Evolutionary conservation across 2,113 vertebrate genomes (phyloP).

Genomic region (Zosterops lateralis): DNA sequence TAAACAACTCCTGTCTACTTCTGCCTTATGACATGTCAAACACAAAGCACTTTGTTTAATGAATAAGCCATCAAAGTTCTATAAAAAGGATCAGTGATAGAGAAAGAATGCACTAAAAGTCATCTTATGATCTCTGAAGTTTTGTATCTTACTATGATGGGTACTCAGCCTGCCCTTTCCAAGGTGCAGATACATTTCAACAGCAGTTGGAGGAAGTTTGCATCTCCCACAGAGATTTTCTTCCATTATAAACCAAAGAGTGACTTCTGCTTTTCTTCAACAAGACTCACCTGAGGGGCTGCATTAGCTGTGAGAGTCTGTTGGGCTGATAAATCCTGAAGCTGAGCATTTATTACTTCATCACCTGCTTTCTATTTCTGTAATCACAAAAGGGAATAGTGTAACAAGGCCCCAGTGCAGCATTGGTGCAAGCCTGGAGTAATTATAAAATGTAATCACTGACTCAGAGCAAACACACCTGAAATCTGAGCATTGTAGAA

Average conservation of each 20-base stretch:
- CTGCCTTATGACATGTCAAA: neutral
- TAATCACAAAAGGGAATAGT: neutral
- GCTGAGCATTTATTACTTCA: constrained; percentile 15
- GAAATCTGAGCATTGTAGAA: neutral
- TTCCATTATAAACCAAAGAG: neutral
- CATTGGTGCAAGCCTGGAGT: neutral
- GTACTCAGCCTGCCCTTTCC: neutral
- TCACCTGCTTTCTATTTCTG: neutral
- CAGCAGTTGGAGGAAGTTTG: too few relatives aligned
- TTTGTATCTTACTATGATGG: neutral
- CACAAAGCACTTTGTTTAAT: neutral
- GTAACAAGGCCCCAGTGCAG: neutral
- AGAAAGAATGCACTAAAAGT: neutral
- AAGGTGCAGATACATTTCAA: neutral
- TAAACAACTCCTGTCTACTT: neutral
- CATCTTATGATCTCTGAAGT: neutral
- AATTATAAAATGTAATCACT: neutral
- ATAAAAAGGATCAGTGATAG: neutral
- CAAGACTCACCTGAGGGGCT: neutral
- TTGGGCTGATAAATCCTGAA: neutral
- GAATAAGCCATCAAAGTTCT: neutral
- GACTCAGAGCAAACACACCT: neutral
- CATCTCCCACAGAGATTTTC: neutral
- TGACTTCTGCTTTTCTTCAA: constrained; percentile 10
- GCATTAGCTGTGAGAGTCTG: neutral